Evolutionary conservation across 2,113 vertebrate genomes (phyloP).

Genomic region (Nicator chloris): DNA sequence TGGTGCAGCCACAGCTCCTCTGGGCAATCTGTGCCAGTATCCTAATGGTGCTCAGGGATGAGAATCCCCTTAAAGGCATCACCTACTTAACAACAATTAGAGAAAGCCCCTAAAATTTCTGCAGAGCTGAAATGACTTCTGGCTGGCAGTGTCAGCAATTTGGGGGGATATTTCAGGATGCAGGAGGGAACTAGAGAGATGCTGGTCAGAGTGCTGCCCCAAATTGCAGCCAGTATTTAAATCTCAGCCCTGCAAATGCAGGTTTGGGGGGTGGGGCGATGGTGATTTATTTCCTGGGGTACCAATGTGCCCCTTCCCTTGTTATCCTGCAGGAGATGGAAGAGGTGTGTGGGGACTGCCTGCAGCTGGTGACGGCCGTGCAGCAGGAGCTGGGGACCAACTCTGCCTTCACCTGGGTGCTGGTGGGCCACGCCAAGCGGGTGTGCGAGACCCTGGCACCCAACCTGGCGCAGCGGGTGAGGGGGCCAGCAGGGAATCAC

Average conservation of each 20-base stretch:
- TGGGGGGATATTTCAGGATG: neutral
- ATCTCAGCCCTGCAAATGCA: neutral
- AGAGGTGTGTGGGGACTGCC: constrained; percentile 74
- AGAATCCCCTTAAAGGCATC: neutral
- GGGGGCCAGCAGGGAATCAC: neutral
- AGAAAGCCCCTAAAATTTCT: neutral
- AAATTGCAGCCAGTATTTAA: neutral
- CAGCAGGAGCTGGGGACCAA: constrained; percentile 67
- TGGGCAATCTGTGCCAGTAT: neutral
- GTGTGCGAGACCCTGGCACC: constrained; percentile 75
- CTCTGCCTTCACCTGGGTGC: constrained; percentile 22
- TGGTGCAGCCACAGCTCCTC: neutral
- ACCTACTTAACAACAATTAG: neutral
- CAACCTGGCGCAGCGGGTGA: constrained; percentile 23
- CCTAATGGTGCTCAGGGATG: neutral
- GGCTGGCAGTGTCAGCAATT: fast-evolving
- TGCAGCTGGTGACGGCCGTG: constrained; percentile 72
- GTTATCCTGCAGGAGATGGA: neutral
- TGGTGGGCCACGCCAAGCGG: constrained; percentile 59
- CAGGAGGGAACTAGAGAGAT: neutral
- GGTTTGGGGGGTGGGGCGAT: fast-evolving
- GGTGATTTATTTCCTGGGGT: neutral
- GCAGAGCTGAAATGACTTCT: neutral
- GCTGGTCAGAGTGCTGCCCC: neutral
- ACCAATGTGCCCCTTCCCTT: fast-evolving